These are phyloP conservation scores for Danio rerio DNA, from an alignment of 2,113 vertebrate genomes.

Conservation along the genomic window GRCz12tu NC_133176.1:58928001-58928500, in stretches of 20 bases:
- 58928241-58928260: conserved; percentile 31
- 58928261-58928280: rapidly evolving
- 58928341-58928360: neutral
- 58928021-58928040: conserved; percentile 31
- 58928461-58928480: too few species aligned
- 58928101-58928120: neutral
- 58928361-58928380: too few species aligned
- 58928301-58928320: conserved; percentile 23
- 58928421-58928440: too few species aligned
- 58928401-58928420: too few species aligned
- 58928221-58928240: conserved; percentile 32
- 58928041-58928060: neutral
- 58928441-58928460: too few species aligned
- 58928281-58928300: neutral
- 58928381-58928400: too few species aligned
- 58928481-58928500: too few species aligned
- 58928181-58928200: neutral
- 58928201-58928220: neutral
- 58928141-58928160: neutral
- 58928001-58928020: conserved; percentile 9
- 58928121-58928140: conserved; percentile 9
- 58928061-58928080: neutral
- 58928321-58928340: too few species aligned
- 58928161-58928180: too few species aligned
- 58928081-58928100: conserved; percentile 8